Evolutionary conservation across 2,888 invertebrate genomes (phyloP).

Genomic region (Hetaerina titia): DNA sequence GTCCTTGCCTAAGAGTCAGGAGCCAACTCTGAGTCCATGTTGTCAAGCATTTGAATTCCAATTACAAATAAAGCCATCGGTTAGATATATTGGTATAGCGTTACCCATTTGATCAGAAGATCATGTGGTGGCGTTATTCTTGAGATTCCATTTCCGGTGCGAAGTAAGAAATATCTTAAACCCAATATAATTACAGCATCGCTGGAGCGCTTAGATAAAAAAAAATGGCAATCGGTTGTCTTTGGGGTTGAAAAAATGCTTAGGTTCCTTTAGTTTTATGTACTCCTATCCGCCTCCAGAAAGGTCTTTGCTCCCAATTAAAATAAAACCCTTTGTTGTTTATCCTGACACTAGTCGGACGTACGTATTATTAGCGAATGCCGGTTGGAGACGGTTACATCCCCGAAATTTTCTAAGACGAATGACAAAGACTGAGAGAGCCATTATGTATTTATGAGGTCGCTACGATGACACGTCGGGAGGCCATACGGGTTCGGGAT

Average conservation of each 20-base stretch:
- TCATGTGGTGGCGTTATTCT: no score
- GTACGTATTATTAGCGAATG: neutral
- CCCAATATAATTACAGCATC: no score
- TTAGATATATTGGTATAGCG: no score
- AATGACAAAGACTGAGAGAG: neutral
- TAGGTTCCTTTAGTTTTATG: neutral
- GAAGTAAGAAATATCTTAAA: no score
- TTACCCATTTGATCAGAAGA: no score
- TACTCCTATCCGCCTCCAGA: neutral
- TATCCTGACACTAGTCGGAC: neutral
- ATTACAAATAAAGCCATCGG: neutral
- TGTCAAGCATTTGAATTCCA: neutral
- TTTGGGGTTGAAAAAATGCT: neutral
- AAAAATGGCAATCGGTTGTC: neutral
- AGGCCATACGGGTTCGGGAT: slow-evolving; percentile 21
- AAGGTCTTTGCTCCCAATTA: neutral
- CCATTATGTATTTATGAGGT: slow-evolving; percentile 34
- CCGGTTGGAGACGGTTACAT: neutral
- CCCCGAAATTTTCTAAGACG: slow-evolving; percentile 5
- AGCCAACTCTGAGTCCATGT: neutral
- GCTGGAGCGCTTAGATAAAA: no score
- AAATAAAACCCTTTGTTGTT: neutral
- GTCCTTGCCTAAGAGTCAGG: neutral
- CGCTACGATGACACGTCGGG: slow-evolving; percentile 1
- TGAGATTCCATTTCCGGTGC: no score